phyloP scores from a whole-genome alignment of 2,797 vertebrate species.

The Leptatherina wallacei region DNA sequence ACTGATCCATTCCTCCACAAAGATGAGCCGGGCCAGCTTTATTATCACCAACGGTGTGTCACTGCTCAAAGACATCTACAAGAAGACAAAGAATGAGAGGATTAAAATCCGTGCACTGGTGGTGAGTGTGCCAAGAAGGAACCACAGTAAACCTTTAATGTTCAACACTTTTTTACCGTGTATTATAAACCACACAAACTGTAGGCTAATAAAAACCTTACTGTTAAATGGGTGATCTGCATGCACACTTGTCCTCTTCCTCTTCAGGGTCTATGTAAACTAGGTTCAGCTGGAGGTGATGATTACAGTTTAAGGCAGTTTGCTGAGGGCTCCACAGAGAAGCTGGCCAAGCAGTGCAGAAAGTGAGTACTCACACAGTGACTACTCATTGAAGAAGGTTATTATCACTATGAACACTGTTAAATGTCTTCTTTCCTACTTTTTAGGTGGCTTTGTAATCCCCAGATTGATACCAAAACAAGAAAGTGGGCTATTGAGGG shows the following conservation, averaged over 20 bases:
- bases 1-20: constrained; percentile 93
- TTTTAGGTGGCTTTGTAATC: constrained; percentile 93
- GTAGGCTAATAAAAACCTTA: background rate
- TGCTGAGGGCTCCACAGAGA: constrained; percentile 97
- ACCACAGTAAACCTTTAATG: background rate
- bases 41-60: constrained; percentile 94
- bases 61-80: constrained; percentile 96
- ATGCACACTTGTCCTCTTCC: constrained; percentile 16
- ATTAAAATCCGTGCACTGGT: constrained; percentile 97
- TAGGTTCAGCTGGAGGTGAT: constrained; percentile 96
- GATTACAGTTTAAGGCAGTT: constrained; percentile 95
- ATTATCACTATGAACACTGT: background rate
- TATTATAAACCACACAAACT: too few relatives aligned
- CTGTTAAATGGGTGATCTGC: background rate
- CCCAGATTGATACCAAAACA: constrained; percentile 89
- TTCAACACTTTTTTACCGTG: background rate
- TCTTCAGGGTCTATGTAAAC: constrained; percentile 94
- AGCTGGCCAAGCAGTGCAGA: constrained; percentile 95
- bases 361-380: constrained; percentile 85
- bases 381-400: background rate
- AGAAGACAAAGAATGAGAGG: constrained; percentile 96
- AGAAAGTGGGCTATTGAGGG: constrained; percentile 97
- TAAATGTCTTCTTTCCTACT: constrained; percentile 5
- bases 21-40: constrained; percentile 95
- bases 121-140: constrained; percentile 78